These are phyloP conservation scores for Oncorhynchus keta DNA, from an alignment of 2,113 vertebrate genomes.

Conservation along the genomic window DNA sequence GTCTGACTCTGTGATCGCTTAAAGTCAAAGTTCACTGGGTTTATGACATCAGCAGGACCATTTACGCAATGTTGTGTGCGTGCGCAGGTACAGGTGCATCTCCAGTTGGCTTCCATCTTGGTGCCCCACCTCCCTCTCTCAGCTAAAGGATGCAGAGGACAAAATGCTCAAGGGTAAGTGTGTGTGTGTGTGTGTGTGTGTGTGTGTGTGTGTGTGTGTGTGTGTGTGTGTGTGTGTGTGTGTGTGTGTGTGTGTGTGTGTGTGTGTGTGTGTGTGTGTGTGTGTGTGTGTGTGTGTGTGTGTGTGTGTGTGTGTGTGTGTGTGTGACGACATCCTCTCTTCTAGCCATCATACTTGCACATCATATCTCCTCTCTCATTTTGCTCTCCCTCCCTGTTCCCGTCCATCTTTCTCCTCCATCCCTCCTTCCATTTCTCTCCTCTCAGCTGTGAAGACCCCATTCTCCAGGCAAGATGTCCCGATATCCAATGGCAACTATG, in stretches of 20 bases:
- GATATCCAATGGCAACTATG: constrained; percentile 78
- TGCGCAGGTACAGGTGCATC: background rate
- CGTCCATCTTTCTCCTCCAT: background rate
- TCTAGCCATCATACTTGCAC: background rate
- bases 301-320: no score
- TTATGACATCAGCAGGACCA: background rate
- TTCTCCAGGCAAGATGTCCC: constrained; percentile 74
- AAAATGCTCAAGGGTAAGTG: constrained; percentile 74
- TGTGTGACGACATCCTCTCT: background rate
- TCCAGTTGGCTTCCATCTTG: constrained; percentile 56
- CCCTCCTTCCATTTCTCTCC: constrained; percentile 27
- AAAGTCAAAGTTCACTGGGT: background rate
- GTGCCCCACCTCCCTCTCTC: constrained; percentile 75
- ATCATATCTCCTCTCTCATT: background rate
- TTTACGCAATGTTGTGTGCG: background rate
- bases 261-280: fast-evolving
- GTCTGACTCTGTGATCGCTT: no score
- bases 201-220: fast-evolving
- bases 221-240: fast-evolving
- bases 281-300: fast-evolving
- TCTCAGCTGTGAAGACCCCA: constrained; percentile 71
- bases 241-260: fast-evolving
- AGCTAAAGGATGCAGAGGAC: constrained; percentile 73
- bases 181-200: background rate
- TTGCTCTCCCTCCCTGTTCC: background rate